Evolutionary conservation across 2,888 invertebrate genomes (phyloP).

Genomic region (Cremastinae sp.): DNA sequence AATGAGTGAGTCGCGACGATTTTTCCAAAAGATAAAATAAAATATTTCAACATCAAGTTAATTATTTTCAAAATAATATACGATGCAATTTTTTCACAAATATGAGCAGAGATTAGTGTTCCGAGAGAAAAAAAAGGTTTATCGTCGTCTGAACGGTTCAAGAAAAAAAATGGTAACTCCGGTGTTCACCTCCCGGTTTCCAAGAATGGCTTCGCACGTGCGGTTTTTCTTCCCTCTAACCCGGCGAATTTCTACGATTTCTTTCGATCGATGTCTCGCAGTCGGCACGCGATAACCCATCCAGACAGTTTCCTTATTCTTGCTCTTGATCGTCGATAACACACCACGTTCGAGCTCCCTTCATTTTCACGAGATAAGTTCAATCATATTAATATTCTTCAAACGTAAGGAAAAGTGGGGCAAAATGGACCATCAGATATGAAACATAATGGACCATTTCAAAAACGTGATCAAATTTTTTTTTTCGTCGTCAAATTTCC

Average conservation of each 20-base stretch:
- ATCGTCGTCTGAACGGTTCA: constrained; percentile 3
- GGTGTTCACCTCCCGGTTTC: constrained; percentile 31
- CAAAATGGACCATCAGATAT: no score
- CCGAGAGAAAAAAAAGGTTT: constrained; percentile 6
- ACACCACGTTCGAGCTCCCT: constrained; percentile 34
- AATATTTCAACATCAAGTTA: no score
- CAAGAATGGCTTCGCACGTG: constrained; percentile 45
- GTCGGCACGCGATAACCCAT: constrained; percentile 15
- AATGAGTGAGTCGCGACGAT: no score
- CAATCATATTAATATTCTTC: no score
- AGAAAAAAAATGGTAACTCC: constrained; percentile 41
- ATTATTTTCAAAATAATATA: no score
- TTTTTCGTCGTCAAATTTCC: no score
- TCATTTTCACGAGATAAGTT: constrained; percentile 1
- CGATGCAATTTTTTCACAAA: no score
- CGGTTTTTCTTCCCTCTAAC: constrained; percentile 27
- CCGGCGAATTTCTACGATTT: constrained; percentile 51
- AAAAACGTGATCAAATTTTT: no score
- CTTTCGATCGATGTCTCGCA: constrained; percentile 50
- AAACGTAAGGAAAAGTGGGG: no score
- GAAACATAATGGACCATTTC: no score
- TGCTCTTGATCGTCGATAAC: constrained; percentile 9
- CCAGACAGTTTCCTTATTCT: neutral
- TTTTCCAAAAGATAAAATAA: no score
- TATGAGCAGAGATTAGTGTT: no score